These are phyloP conservation scores for Chironomus riparius DNA, from an alignment of 2,888 invertebrate species.

Conservation along the genomic window DNA sequence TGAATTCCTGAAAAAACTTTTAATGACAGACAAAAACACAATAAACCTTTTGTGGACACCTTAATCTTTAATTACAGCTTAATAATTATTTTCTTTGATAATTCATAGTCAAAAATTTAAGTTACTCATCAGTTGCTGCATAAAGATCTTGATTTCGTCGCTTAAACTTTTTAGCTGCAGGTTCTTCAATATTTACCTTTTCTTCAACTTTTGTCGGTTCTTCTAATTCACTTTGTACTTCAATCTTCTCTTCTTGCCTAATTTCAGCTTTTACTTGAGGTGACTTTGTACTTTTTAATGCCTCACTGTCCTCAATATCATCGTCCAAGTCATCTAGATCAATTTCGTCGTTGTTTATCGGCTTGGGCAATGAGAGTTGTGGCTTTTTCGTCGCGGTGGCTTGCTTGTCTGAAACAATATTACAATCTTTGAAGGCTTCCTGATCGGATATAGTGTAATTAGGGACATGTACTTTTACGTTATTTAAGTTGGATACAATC, in stretches of 20 bases:
- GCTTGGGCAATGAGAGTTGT: constrained; percentile 27
- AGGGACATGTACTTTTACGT: constrained; percentile 13
- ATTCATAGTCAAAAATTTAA: background rate
- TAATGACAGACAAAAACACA: too few species aligned
- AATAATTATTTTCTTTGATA: too few species aligned
- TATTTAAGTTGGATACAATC: constrained; percentile 34
- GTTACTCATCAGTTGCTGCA: constrained; percentile 27
- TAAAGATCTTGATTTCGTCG: constrained; percentile 40
- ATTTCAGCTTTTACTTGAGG: background rate
- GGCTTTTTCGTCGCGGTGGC: background rate
- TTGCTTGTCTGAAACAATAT: constrained; percentile 23
- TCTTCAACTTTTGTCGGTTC: background rate
- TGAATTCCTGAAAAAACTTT: too few species aligned
- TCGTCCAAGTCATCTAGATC: constrained; percentile 14
- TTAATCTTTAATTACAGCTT: too few species aligned
- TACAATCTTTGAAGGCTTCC: background rate
- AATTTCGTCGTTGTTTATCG: constrained; percentile 25
- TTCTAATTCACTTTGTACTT: background rate
- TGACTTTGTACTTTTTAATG: background rate
- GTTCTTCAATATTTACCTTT: constrained; percentile 24
- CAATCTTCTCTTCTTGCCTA: background rate
- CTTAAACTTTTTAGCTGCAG: constrained; percentile 38
- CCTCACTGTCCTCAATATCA: background rate
- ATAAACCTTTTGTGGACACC: too few species aligned
- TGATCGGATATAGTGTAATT: background rate